Base-by-base conservation (phyloP, 2,888 invertebrate species). In the Dioctria linearis region DNA sequence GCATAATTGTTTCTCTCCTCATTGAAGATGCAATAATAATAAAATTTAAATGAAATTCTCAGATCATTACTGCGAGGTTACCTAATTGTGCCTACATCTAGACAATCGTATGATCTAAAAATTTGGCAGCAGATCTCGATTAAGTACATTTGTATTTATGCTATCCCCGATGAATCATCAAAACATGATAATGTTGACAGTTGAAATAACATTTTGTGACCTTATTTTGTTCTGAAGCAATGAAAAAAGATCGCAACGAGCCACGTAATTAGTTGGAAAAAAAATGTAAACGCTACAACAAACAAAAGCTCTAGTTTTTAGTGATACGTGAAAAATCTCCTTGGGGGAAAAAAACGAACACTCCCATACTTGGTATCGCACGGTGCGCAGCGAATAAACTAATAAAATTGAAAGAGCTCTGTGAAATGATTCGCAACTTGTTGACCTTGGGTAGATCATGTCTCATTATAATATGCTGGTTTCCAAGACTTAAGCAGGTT, bases 301-400 rank as follows among this genome's bases (percentile, higher is more conserved):
- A 54, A 54, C 54, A 54, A 4, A 11, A 46, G 5, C 9, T 46
- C 2, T 2, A 46, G 5, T 5, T 46, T 46, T 46, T 46, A 46
- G 46, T 46, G 8, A 46, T 46, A 46, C 46, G 5, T 46, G 46
- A 6, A 46, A 46, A 46, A 46, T 46, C 46, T 46, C 46, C 8
- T 8, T 46, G 8, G 5, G 46, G 46, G 5, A 11, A 11, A n/a
- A 54, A 54, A n/a, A 54, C 11, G 11, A 54, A 54, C 54, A 11
- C 54, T 54, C 54, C 54, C 11, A 54, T 54, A 54, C 11, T n/a
- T 54, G 54, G 54, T 54, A 54, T 54, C n/a, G 54, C 54, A 54
- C 54, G 11, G 54, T n/a, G 54, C 2, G 11, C 54, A 54, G 54
- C 54, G 54, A 8, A 54, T 4, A 54, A 54, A 54, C 11, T 54